A percentile compares a stretch with the other conserved stretches of the same genome.
These are phyloP conservation scores for Polia nebulosa DNA, from an alignment of 2,888 invertebrate genomes.

Conservation along the genomic window DNA sequence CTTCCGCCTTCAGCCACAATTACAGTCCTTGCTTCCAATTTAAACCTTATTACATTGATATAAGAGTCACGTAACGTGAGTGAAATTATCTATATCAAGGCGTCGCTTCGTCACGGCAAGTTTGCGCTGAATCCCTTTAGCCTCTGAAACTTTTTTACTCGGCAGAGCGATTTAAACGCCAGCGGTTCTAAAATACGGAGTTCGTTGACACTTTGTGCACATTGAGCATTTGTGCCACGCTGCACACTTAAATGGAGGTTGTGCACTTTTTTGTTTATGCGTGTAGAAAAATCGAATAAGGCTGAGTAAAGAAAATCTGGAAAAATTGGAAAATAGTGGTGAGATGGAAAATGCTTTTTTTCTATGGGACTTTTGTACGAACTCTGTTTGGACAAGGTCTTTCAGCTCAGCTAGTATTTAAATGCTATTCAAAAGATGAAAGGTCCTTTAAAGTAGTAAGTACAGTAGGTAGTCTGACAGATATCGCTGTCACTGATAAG, in stretches of 20 bases:
- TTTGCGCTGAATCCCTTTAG: conserved; percentile 28
- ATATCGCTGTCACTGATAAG: too few relatives aligned
- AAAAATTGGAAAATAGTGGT: too few relatives aligned
- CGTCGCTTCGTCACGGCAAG: conserved; percentile 31
- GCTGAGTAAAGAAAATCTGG: neutral
- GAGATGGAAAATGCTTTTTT: too few relatives aligned
- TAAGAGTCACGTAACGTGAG: neutral
- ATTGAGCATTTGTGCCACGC: neutral
- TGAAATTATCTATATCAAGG: conserved; percentile 16
- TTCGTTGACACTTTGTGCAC: conserved; percentile 32
- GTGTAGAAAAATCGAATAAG: neutral
- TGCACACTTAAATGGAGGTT: neutral
- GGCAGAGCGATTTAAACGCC: conserved; percentile 26
- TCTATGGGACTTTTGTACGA: too few relatives aligned
- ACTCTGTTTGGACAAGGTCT: too few relatives aligned
- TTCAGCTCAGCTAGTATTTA: neutral
- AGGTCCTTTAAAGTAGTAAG: too few relatives aligned
- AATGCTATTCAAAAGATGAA: neutral
- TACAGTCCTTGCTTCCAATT: neutral
- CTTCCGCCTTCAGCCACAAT: conserved; percentile 29
- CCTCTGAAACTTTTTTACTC: conserved; percentile 37
- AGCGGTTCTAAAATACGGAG: conserved; percentile 24
- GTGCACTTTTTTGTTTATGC: neutral
- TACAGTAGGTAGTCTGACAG: too few relatives aligned
- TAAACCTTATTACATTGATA: neutral